These are phyloP conservation scores for Phoenoteleia sp. DNA, from an alignment of 2,888 invertebrate genomes.

Conservation along the genomic window DNA sequence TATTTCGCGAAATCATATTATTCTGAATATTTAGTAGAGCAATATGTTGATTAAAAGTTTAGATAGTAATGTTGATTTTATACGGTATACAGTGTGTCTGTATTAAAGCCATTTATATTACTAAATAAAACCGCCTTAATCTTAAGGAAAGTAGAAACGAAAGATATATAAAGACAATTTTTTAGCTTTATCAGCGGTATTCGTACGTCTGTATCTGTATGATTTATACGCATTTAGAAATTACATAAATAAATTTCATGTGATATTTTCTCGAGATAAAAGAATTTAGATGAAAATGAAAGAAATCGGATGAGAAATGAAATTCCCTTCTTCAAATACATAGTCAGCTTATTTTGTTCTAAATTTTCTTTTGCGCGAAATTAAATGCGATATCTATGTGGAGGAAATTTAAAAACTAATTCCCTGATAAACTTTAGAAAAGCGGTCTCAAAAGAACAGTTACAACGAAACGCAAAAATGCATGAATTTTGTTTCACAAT, in stretches of 20 bases:
- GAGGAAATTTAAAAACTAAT: neutral
- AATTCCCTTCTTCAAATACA: neutral
- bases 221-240: neutral
- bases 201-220: neutral
- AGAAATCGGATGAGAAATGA: neutral
- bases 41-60: too few species aligned
- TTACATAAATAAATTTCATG: slow-evolving; percentile 13
- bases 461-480: too few species aligned
- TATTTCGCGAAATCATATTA: too few species aligned
- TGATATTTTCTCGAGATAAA: neutral
- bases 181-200: slow-evolving; percentile 1
- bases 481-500: too few species aligned
- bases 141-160: neutral
- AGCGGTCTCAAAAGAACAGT: too few species aligned
- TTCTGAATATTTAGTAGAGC: too few species aligned
- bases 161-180: slow-evolving; percentile 12
- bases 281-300: slow-evolving; percentile 15
- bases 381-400: too few species aligned
- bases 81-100: too few species aligned
- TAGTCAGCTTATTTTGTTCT: slow-evolving; percentile 3
- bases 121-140: slow-evolving; percentile 1
- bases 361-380: neutral
- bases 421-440: too few species aligned
- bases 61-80: too few species aligned
- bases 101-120: too few species aligned